Evolutionary conservation across 2,113 vertebrate species (phyloP).

Genomic region (Tretioscincus oriximinensis): DNA sequence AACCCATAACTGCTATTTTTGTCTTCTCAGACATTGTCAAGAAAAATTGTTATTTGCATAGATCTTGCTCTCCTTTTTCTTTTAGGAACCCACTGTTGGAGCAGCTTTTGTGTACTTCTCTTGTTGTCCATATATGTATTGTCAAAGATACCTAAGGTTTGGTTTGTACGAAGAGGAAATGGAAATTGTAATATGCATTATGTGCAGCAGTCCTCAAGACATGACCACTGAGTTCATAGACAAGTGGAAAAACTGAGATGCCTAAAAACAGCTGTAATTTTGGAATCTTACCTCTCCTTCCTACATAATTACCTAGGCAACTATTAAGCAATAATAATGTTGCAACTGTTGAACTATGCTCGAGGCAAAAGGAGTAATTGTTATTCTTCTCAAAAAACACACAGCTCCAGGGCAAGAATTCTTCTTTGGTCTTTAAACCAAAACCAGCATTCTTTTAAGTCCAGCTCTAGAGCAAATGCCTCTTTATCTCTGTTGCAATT

Average conservation of each 20-base stretch:
- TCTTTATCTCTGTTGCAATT: no score
- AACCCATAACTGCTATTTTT: not conserved
- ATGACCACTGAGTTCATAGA: not conserved
- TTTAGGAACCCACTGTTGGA: not conserved
- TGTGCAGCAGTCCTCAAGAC: not conserved
- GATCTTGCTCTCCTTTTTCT: not conserved
- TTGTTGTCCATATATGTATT: not conserved
- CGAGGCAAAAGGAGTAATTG: not conserved
- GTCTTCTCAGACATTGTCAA: not conserved
- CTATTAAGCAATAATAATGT: conserved; percentile 6
- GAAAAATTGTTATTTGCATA: not conserved
- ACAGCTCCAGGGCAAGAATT: not conserved
- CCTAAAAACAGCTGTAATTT: not conserved
- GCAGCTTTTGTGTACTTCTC: not conserved
- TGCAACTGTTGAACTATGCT: not conserved
- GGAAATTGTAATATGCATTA: not conserved
- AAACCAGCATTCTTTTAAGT: not conserved
- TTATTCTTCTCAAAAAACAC: not conserved
- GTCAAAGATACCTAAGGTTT: not conserved
- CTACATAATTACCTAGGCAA: conserved; percentile 14
- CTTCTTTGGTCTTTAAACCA: not conserved
- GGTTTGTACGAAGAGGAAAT: not conserved
- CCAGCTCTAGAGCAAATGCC: not conserved
- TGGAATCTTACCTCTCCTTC: conserved; percentile 9
- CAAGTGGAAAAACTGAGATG: not conserved